Evolutionary conservation across 1,140 invertebrate genomes (phyloP).

Genomic region (Danaus plexippus): DNA sequence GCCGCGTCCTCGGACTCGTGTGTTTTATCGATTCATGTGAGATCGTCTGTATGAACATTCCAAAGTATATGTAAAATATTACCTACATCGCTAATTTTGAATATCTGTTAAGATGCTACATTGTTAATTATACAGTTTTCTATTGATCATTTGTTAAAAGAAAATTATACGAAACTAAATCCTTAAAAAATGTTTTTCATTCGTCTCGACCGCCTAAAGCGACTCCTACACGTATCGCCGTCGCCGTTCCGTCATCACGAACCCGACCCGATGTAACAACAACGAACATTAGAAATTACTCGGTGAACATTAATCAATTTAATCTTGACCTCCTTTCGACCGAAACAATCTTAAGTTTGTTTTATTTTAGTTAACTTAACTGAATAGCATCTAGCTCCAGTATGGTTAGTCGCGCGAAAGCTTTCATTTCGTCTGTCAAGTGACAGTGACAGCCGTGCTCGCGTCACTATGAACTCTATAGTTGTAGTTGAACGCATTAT

Average conservation of each 20-base stretch:
- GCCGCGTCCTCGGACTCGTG: conserved; percentile 9
- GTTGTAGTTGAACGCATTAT: neutral
- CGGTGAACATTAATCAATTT: conserved; percentile 47
- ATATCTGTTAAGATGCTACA: conserved; percentile 70
- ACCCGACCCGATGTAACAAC: conserved; percentile 11
- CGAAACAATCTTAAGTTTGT: conserved; percentile 32
- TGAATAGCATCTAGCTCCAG: conserved; percentile 19
- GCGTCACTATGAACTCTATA: no score
- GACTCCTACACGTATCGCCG: conserved; percentile 17
- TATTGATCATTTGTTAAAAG: conserved; percentile 73
- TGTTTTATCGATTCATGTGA: conserved; percentile 59
- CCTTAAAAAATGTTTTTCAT: conserved; percentile 58
- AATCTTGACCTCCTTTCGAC: conserved; percentile 60
- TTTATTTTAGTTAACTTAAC: conserved; percentile 25
- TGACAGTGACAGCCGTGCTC: conserved; percentile 19
- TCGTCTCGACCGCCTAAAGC: conserved; percentile 23
- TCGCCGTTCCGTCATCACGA: conserved; percentile 11
- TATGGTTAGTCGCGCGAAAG: conserved; percentile 42
- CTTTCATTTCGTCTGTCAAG: conserved; percentile 8
- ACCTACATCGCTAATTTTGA: conserved; percentile 69
- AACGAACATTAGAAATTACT: conserved; percentile 6
- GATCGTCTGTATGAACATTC: conserved; percentile 70
- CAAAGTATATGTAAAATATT: conserved; percentile 71
- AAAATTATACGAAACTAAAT: conserved; percentile 73
- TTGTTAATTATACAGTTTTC: conserved; percentile 73